Evolutionary conservation across 1,140 invertebrate genomes (phyloP), one percentile per base, ranked within the genome.

Genomic region (Macrobrachium rosenbergii): DNA sequence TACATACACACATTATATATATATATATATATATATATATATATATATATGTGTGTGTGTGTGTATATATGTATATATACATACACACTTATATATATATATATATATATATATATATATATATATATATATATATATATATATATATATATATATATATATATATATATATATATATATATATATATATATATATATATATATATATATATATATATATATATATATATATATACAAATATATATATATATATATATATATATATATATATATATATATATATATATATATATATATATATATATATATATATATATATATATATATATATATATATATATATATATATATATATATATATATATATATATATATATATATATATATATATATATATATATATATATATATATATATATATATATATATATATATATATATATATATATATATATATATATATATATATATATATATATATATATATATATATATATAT

Each of bases 341-440:
- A 76, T n/a, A 11, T 76, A 76, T 28, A 76, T 28, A 76, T 28
- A 19, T 28, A 76, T 28, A 76, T 28, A 76, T 28, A 76, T 28
- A 76, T 28, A 76, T 28, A 76, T 28, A 76, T 28, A 76, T 28
- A 52, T 28, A 76, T 28, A 52, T 28, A 76, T 28, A 76, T 76
- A 19, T 76, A 76, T 76, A 52, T 76, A 76, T 76, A 76, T 76
- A 76, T 52, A 76, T 76, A 76, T 76, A 76, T 76, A 76, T 76
- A 76, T 28, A 76, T 76, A 76, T 76, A 76, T 76, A 37, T 76
- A 76, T 76, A 76, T 43, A 76, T 76, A 76, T 76, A 76, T 76
- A 76, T 76, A 76, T 76, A 76, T 28, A 76, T 76, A 76, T 76
- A 76, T 76, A 52, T 37, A 52, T 37, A 52, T 37, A 52, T 76